Percentiles rank a stretch among this genome's conserved stretches.
Evolutionary conservation across 2,888 invertebrate genomes (phyloP).

Genomic region (Stenchaetothrips biformis): DNA sequence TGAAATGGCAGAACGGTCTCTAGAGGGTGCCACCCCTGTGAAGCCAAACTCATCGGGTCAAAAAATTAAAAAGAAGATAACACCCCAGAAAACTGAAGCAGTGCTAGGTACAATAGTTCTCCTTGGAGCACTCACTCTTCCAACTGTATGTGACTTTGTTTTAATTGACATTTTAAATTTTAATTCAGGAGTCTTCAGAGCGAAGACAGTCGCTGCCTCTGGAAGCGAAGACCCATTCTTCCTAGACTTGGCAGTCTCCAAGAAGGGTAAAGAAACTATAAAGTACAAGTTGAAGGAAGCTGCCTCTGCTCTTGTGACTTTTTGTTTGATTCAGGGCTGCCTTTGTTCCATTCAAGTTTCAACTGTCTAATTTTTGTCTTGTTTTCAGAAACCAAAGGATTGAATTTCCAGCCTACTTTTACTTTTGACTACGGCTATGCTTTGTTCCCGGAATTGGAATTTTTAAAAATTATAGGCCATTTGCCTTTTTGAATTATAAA

Average conservation of each 20-base stretch:
- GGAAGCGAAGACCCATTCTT: background rate
- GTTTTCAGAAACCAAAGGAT: background rate
- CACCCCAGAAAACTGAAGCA: background rate
- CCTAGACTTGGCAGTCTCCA: background rate
- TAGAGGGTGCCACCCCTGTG: background rate
- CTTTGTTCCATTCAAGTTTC: background rate
- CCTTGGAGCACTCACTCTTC: background rate
- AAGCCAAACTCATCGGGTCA: background rate
- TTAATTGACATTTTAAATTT: background rate
- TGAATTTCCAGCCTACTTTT: no score
- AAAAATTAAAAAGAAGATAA: background rate
- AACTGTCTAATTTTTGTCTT: background rate
- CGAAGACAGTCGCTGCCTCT: background rate
- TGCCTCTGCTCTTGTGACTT: background rate
- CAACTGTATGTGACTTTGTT: background rate
- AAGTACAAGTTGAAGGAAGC: constrained; percentile 1
- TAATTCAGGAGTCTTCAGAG: background rate
- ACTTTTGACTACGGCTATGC: no score
- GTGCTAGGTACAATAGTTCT: background rate
- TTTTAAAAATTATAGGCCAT: no score
- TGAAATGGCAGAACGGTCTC: background rate
- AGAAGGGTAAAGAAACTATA: background rate
- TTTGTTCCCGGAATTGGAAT: no score
- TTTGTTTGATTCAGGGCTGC: background rate
- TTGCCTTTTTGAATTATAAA: no score